Percentiles rank a stretch among this genome's conserved stretches.
phyloP scores from a whole-genome alignment of 2,888 invertebrate genomes.

The Lithosia quadra region DNA sequence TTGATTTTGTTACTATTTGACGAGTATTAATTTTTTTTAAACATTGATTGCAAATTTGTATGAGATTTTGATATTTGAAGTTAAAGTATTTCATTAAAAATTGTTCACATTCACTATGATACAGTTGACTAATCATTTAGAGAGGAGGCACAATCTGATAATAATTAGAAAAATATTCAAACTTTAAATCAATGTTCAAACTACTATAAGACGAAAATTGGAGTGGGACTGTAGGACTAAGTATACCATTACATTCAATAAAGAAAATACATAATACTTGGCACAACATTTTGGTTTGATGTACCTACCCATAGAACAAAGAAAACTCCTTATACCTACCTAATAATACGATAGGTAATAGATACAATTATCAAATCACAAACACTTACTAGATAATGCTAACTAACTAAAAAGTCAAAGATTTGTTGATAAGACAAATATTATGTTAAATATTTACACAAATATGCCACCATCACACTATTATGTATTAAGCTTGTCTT shows the following conservation, averaged over 20 bases:
- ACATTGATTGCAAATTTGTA: background rate
- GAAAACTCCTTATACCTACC: no score
- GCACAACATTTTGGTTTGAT: background rate
- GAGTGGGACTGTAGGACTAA: background rate
- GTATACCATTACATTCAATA: background rate
- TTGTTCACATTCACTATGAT: background rate
- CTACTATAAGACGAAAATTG: background rate
- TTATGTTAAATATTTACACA: background rate
- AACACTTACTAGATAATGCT: background rate
- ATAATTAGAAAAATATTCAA: no score
- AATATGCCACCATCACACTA: background rate
- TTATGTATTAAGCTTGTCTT: background rate
- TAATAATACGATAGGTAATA: no score
- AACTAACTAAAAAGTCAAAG: background rate
- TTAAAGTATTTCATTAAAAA: background rate
- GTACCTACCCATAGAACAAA: no score
- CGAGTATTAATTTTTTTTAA: background rate
- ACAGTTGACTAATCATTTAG: no score
- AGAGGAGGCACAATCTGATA: no score
- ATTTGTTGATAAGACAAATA: background rate
- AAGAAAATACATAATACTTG: no score
- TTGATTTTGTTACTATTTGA: conserved; percentile 2
- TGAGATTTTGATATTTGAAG: no score
- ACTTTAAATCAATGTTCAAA: no score
- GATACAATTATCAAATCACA: background rate